Conservation (phyloP, 2,888 invertebrate genomes). For the Mesodorylaimus sp. region DNA sequence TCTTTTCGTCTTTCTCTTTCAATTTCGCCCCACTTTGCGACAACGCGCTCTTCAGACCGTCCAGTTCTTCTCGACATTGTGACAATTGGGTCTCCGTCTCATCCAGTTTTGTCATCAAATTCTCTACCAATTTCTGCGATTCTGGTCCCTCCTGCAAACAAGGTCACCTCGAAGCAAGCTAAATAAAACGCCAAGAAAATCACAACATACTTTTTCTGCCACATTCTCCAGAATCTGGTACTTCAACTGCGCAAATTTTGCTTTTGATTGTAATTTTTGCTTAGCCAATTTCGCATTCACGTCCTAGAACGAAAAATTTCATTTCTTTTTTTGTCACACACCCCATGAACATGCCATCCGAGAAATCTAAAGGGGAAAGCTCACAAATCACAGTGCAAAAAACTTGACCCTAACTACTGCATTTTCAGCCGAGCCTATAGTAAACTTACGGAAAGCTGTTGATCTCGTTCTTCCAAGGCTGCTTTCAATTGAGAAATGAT, state of each 20-base stretch:
- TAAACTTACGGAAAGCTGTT: neutral
- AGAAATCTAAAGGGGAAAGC: no score
- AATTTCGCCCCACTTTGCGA: neutral
- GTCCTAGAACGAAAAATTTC: slow-evolving; percentile 24
- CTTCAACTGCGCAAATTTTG: slow-evolving; percentile 28
- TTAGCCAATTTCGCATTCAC: slow-evolving; percentile 31
- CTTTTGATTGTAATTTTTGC: slow-evolving; percentile 31
- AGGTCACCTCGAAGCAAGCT: no score
- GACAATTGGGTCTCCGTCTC: neutral
- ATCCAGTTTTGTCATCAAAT: neutral
- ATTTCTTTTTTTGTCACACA: neutral
- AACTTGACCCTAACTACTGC: neutral
- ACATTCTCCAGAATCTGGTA: slow-evolving; percentile 23
- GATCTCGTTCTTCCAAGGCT: slow-evolving; percentile 1
- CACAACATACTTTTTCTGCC: slow-evolving; percentile 12
- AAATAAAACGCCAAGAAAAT: no score
- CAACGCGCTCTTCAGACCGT: neutral
- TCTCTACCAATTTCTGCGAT: no score
- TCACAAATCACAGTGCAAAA: no score
- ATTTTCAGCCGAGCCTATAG: neutral
- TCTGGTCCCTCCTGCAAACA: no score
- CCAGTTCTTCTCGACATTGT: neutral
- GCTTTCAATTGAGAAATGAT: neutral
- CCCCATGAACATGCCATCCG: no score
- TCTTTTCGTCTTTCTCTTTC: neutral